Conservation (phyloP, 2,113 vertebrate genomes). For the Microcebus ravelobensis region DNA sequence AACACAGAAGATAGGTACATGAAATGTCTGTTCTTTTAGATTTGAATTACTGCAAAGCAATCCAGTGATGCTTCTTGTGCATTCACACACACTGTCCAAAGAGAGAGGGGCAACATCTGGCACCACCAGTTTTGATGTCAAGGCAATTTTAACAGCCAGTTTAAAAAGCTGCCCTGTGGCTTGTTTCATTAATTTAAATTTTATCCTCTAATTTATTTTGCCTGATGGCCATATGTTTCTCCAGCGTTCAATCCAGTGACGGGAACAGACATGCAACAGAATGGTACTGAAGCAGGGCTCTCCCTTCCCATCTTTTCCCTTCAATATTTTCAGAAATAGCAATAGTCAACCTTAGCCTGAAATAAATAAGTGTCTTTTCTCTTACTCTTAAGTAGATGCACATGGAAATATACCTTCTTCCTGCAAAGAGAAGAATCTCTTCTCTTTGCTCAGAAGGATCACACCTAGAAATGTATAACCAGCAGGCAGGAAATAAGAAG, state of each 20-base stretch:
- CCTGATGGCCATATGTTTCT: not conserved
- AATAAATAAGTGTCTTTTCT: not conserved
- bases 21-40: not conserved
- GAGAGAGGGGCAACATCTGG: not conserved
- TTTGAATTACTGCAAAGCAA: not conserved
- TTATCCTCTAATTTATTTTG: slow-evolving; percentile 42
- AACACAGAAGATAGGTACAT: not conserved
- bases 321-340: not conserved
- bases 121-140: not conserved
- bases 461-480: not conserved
- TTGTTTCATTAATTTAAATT: slow-evolving; percentile 53
- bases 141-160: not conserved
- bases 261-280: not conserved
- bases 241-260: not conserved
- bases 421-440: not conserved
- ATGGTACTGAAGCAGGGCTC: not conserved
- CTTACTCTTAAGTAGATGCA: not conserved
- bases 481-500: not conserved
- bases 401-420: not conserved
- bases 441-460: not conserved
- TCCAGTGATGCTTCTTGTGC: not conserved
- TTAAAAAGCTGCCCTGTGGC: not conserved
- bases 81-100: not conserved
- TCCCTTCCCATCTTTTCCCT: not conserved
- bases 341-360: not conserved